Evolutionary conservation across 2,888 invertebrate genomes (phyloP).

Genomic region (Plebejus argus): DNA sequence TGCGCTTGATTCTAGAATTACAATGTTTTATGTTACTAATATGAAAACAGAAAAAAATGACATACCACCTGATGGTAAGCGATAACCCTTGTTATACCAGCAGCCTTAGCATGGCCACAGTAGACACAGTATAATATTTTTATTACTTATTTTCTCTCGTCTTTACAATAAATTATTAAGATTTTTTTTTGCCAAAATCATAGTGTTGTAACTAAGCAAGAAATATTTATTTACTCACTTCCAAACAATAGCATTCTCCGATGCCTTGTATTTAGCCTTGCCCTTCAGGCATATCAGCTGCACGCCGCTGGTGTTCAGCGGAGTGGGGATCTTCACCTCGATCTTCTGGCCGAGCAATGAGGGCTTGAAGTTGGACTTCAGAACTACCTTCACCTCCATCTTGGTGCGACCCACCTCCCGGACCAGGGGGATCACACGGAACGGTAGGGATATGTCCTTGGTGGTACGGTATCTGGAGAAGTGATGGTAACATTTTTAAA

Average conservation of each 20-base stretch:
- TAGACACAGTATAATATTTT: no score
- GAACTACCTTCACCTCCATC: constrained; percentile 99
- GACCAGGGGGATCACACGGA: constrained; percentile 99
- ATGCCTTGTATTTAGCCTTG: constrained; percentile 99
- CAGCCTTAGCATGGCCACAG: no score
- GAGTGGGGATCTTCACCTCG: constrained; percentile 99
- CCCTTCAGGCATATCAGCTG: constrained; percentile 99
- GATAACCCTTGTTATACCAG: no score
- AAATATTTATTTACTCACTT: constrained; percentile 83
- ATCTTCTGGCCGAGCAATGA: constrained; percentile 99
- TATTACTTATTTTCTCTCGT: no score
- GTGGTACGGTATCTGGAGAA: constrained; percentile 95
- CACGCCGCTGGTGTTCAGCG: constrained; percentile 98
- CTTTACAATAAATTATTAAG: no score
- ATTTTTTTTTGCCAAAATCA: no score
- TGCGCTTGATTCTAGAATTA: constrained; percentile 87
- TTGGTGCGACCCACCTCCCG: constrained; percentile 99
- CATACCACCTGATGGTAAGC: no score
- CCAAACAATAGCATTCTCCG: constrained; percentile 98
- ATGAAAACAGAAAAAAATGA: no score
- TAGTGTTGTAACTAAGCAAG: no score
- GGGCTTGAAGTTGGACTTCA: constrained; percentile 99
- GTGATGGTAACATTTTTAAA: not conserved
- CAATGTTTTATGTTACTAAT: not conserved
- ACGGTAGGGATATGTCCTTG: constrained; percentile 99